A percentile compares a stretch with the other conserved stretches of the same genome.
Conservation (phyloP, 2,797 vertebrate genomes). For the Sebastes steindachneri region DNA sequence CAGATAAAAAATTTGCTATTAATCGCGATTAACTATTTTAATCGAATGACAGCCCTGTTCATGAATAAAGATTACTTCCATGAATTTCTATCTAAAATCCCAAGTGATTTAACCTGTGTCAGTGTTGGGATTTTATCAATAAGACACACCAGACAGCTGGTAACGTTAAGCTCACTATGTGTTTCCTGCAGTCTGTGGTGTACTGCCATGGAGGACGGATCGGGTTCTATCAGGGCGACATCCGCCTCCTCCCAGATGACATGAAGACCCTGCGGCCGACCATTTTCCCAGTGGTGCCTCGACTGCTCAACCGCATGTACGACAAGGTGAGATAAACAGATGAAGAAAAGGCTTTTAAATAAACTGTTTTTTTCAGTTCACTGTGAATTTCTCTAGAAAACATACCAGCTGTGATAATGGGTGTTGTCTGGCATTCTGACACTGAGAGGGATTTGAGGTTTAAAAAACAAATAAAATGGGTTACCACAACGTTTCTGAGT, state of each 20-base stretch:
- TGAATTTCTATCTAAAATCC: neutral
- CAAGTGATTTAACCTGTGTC: neutral
- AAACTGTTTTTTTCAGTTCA: neutral
- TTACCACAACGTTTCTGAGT: neutral
- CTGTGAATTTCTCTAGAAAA: neutral
- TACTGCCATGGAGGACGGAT: constrained; percentile 96
- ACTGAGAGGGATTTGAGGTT: neutral
- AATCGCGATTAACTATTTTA: too few species aligned
- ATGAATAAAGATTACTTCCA: neutral
- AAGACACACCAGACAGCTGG: neutral
- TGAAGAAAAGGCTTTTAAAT: neutral
- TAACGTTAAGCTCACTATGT: neutral
- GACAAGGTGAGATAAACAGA: constrained; percentile 88
- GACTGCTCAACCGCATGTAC: constrained; percentile 97
- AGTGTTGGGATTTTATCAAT: neutral
- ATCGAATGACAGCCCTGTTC: too few species aligned
- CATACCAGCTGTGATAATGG: neutral
- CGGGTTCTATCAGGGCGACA: constrained; percentile 98
- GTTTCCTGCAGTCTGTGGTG: constrained; percentile 88
- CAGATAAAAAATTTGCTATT: too few species aligned
- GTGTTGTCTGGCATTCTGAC: neutral
- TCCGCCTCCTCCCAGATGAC: constrained; percentile 95
- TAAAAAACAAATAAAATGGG: too few species aligned
- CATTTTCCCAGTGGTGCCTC: constrained; percentile 96
- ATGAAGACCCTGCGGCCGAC: constrained; percentile 95